These are phyloP conservation scores for Tor tambroides DNA, from an alignment of 2,113 vertebrate genomes.

Conservation along the genomic window DNA sequence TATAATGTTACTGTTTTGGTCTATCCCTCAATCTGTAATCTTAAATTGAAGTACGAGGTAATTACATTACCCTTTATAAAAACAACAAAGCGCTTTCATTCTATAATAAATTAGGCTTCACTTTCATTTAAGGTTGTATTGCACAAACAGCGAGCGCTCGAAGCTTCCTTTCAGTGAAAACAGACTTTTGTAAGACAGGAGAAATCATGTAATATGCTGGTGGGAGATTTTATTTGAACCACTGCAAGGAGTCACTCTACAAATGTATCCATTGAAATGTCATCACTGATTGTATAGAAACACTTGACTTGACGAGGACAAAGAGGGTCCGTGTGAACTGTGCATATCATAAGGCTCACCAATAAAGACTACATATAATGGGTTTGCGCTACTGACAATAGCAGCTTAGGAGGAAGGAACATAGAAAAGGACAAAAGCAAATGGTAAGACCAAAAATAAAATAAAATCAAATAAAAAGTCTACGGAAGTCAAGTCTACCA, in stretches of 20 bases:
- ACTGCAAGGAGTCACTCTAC: constrained; percentile 31
- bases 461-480: not conserved
- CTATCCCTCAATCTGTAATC: constrained; percentile 16
- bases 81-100: constrained; percentile 44
- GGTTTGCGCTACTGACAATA: not conserved
- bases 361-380: not conserved
- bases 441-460: not conserved
- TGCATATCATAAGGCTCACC: not conserved
- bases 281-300: constrained; percentile 32
- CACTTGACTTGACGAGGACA: constrained; percentile 20
- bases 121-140: constrained; percentile 22
- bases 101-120: constrained; percentile 55
- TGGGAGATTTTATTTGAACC: constrained; percentile 29
- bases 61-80: constrained; percentile 62
- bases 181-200: constrained; percentile 23
- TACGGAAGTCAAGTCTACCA: not conserved
- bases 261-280: constrained; percentile 38
- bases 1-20: not conserved
- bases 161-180: constrained; percentile 42
- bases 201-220: not conserved
- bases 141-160: not conserved
- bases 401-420: not conserved
- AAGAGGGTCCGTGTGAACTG: not conserved
- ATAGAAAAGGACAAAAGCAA: not conserved
- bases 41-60: constrained; percentile 43